These are phyloP conservation scores for Campaea margaritaria DNA, from an alignment of 2,888 invertebrate genomes.

Conservation along the genomic window DNA sequence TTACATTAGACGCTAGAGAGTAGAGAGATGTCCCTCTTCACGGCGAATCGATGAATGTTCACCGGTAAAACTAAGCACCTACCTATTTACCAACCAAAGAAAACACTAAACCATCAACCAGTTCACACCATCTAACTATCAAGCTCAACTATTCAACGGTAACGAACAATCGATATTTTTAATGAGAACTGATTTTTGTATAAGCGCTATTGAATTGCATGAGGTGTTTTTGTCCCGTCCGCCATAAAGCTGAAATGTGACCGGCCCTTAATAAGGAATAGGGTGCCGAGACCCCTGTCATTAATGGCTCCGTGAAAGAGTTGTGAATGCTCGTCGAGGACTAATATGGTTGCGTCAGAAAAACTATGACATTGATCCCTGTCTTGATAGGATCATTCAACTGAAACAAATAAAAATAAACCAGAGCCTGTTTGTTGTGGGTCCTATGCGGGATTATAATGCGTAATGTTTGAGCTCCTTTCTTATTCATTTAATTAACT, in stretches of 20 bases:
- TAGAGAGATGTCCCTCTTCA: no score
- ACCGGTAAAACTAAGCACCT: no score
- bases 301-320: conserved; percentile 56
- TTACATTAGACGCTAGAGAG: no score
- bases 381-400: conserved; percentile 39
- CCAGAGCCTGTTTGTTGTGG: conserved; percentile 4
- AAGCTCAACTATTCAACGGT: conserved; percentile 26
- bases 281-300: conserved; percentile 53
- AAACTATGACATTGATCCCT: conserved; percentile 47
- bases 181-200: conserved; percentile 42
- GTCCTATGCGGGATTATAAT: no score
- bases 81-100: no score
- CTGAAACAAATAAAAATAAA: conserved; percentile 43
- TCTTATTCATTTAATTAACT: no score
- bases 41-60: no score
- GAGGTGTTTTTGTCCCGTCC: conserved; percentile 51
- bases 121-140: conserved; percentile 5
- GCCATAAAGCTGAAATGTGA: conserved; percentile 47
- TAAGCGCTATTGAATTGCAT: conserved; percentile 63
- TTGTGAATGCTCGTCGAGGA: conserved; percentile 40
- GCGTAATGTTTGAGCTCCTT: no score
- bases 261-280: conserved; percentile 57
- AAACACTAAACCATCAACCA: no score
- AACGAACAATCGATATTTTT: conserved; percentile 25
- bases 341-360: conserved; percentile 49